Evolutionary conservation across 2,113 vertebrate genomes (phyloP), one percentile per base, ranked within the genome.

Genomic region (Gulo gulo): DNA sequence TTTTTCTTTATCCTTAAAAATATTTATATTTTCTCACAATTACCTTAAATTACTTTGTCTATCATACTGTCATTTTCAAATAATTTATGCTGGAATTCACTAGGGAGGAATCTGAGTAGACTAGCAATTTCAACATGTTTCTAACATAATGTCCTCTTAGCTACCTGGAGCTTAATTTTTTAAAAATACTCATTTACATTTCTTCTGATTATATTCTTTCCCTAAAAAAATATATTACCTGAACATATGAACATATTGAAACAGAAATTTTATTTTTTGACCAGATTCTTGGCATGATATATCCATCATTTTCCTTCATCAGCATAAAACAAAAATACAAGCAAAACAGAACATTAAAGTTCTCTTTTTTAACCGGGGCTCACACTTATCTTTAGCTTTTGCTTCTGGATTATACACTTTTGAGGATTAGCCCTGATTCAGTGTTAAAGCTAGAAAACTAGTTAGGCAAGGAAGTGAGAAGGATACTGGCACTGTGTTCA

Each of bases 51-150:
- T 91, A 82, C 31, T 34, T n/a, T 71, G 23, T 85, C 34, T 61
- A n/a, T 80, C 57, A 57, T 67, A 23, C 31, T 31, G 31, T 29
- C 29, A n/a, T 93, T 83, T 79, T 81, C 80, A 74, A 3, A 65
- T 34, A 55, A 42, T 26, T 86, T 86, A 86, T 67, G 39, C 21
- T 47, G 15, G 34, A 79, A 92, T 78, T 69, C 31, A 34, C 61
- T 55, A 26, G 88, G 82, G 39, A 93, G 24, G 79, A 93, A 45
- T 78, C 31, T 86, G 23, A 91, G 69, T 61, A 84, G 11, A 95
- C 67, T 12, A 67, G 16, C 36, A 45, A 81, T 65, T 80, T 57
- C 12, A 69, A 79, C 45, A 69, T n/a, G 8, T 69, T 86, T 85
- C 26, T 47, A 80, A 45, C 36, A 74, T 26, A 45, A 45, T n/a